Evolutionary conservation across 2,888 invertebrate species (phyloP).

Genomic region (Caenorhabditis auriculariae): DNA sequence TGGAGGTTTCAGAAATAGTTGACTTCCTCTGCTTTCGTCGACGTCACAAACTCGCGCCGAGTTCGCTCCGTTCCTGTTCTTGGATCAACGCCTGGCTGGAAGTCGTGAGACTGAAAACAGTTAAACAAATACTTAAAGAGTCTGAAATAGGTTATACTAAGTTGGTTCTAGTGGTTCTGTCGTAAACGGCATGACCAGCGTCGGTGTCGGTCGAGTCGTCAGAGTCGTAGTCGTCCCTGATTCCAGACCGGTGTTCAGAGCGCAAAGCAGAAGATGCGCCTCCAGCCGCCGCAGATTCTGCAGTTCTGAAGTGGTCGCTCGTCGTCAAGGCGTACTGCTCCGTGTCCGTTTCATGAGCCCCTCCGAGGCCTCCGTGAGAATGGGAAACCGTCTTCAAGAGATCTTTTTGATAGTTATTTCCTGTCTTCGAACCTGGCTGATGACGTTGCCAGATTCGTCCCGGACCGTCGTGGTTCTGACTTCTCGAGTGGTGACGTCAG

Average conservation of each 20-base stretch:
- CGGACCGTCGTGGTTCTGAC: conserved; percentile 44
- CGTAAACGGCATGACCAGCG: conserved; percentile 38
- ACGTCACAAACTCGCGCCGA: conserved; percentile 43
- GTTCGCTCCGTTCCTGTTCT: conserved; percentile 44
- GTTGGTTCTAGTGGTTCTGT: conserved; percentile 32
- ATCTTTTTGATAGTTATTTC: too few species aligned
- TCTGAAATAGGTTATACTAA: conserved; percentile 9
- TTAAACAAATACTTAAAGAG: too few species aligned
- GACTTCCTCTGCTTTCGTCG: conserved; percentile 47
- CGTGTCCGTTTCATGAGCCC: conserved; percentile 44
- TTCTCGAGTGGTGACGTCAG: conserved; percentile 56
- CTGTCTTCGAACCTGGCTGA: conserved; percentile 37
- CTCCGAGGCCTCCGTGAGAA: not conserved
- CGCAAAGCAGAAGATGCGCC: not conserved
- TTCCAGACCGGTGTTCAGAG: not conserved
- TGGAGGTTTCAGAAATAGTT: conserved; percentile 39
- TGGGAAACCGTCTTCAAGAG: not conserved
- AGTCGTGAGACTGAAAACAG: conserved; percentile 44
- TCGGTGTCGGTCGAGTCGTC: conserved; percentile 33
- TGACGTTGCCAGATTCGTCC: conserved; percentile 43
- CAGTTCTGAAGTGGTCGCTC: conserved; percentile 41
- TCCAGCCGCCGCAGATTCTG: conserved; percentile 13
- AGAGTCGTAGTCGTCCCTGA: conserved; percentile 26
- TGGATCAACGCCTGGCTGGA: conserved; percentile 44
- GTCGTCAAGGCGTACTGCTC: conserved; percentile 49